A percentile compares a stretch with the other conserved stretches of the same genome.
Conservation (phyloP, 2,888 invertebrate genomes). For the Synanthedon andrenaeformis region DNA sequence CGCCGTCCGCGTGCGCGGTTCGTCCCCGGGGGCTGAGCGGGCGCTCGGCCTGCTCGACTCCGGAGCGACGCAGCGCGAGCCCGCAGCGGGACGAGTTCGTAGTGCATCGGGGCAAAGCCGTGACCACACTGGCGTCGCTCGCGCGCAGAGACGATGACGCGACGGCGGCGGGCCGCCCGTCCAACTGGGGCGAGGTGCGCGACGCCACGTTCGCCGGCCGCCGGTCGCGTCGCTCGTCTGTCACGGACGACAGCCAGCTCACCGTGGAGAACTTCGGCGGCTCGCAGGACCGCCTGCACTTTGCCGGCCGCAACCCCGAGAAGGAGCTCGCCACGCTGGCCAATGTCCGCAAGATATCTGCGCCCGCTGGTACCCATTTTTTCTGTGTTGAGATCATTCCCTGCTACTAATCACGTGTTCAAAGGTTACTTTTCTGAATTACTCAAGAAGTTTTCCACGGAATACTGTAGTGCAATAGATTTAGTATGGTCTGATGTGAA, state of each 20-base stretch:
- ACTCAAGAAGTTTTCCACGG: too few relatives aligned
- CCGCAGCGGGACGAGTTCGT: slow-evolving; percentile 79
- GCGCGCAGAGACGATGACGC: slow-evolving; percentile 41
- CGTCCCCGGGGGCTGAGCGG: slow-evolving; percentile 7
- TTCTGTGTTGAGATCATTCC: not conserved
- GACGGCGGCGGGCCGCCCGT: slow-evolving; percentile 84
- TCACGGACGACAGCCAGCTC: slow-evolving; percentile 86
- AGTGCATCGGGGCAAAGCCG: slow-evolving; percentile 82
- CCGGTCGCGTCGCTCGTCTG: slow-evolving; percentile 85
- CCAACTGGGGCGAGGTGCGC: slow-evolving; percentile 80
- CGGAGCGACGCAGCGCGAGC: slow-evolving; percentile 48
- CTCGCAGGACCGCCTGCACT: slow-evolving; percentile 89
- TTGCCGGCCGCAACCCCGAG: slow-evolving; percentile 85
- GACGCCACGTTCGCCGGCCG: slow-evolving; percentile 78
- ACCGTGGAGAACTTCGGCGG: slow-evolving; percentile 95
- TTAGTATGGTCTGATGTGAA: too few relatives aligned
- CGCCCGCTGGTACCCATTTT: slow-evolving; percentile 51
- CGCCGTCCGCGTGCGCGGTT: slow-evolving; percentile 58
- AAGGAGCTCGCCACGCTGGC: slow-evolving; percentile 73
- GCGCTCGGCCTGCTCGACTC: slow-evolving; percentile 54
- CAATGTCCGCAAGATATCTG: slow-evolving; percentile 57
- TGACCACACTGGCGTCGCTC: slow-evolving; percentile 79
- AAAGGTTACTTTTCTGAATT: too few relatives aligned
- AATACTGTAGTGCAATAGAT: too few relatives aligned
- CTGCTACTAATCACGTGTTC: not conserved